Evolutionary conservation across 2,797 vertebrate genomes (phyloP).

Genomic region (Chiroxiphia lanceolata): DNA sequence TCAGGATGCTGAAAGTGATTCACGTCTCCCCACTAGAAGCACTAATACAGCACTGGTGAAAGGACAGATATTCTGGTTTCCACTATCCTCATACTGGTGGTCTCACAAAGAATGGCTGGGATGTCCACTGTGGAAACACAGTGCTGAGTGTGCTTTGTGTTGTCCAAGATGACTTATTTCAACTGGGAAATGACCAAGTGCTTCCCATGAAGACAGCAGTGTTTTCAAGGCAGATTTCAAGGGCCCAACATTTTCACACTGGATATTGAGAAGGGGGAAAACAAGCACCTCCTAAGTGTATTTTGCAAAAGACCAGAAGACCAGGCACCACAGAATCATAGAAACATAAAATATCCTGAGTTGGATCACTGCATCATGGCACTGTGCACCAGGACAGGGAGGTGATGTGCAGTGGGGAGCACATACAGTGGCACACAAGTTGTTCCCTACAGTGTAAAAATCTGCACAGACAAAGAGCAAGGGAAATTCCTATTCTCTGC

Average conservation of each 20-base stretch:
- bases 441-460: background rate
- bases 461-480: background rate
- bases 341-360: background rate
- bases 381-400: fast-evolving
- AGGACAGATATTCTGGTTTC: background rate
- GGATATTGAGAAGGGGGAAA: background rate
- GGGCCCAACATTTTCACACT: background rate
- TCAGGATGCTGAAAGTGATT: background rate
- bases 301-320: background rate
- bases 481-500: background rate
- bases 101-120: background rate
- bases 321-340: background rate
- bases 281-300: background rate
- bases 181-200: background rate
- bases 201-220: background rate
- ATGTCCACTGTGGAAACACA: background rate
- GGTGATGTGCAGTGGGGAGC: too few relatives aligned
- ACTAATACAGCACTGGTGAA: background rate
- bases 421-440: fast-evolving
- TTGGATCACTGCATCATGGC: fast-evolving
- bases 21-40: background rate
- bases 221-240: background rate
- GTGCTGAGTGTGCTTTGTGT: background rate
- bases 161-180: background rate
- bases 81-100: background rate